Conservation (phyloP, 2,113 vertebrate species). For the Vicugna pacos region DNA sequence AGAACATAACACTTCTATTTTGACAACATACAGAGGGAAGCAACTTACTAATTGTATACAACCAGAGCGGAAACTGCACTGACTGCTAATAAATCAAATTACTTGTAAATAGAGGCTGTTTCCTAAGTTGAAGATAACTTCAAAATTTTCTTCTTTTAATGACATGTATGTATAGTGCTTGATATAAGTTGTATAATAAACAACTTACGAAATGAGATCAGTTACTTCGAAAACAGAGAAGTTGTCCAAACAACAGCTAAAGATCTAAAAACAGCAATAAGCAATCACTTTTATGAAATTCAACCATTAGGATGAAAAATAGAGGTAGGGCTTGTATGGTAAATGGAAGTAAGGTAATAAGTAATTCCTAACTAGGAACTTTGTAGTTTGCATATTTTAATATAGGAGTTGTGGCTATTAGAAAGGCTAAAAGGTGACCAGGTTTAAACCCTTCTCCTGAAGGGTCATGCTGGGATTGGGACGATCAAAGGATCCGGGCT, state of each 20-base stretch:
- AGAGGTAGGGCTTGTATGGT: fast-evolving
- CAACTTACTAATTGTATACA: neutral
- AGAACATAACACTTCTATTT: neutral
- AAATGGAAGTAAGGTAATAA: neutral
- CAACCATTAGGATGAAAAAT: neutral
- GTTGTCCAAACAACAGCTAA: neutral
- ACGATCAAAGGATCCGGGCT: neutral
- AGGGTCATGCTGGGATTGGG: neutral
- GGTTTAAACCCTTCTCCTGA: conserved; percentile 44
- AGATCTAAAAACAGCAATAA: conserved; percentile 3
- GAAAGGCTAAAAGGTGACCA: conserved; percentile 36
- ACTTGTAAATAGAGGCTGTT: neutral
- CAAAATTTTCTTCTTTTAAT: conserved; percentile 45
- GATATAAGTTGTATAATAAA: neutral
- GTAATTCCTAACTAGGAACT: neutral
- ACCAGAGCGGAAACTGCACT: neutral
- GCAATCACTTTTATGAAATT: neutral
- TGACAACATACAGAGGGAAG: neutral
- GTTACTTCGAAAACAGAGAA: neutral
- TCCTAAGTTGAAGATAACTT: conserved; percentile 34
- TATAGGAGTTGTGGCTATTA: neutral
- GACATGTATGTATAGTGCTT: neutral
- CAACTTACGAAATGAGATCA: neutral
- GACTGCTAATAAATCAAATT: neutral
- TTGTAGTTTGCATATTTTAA: neutral